Evolutionary conservation across 2,888 invertebrate species (phyloP).

Genomic region (Platerodrilus igneus): DNA sequence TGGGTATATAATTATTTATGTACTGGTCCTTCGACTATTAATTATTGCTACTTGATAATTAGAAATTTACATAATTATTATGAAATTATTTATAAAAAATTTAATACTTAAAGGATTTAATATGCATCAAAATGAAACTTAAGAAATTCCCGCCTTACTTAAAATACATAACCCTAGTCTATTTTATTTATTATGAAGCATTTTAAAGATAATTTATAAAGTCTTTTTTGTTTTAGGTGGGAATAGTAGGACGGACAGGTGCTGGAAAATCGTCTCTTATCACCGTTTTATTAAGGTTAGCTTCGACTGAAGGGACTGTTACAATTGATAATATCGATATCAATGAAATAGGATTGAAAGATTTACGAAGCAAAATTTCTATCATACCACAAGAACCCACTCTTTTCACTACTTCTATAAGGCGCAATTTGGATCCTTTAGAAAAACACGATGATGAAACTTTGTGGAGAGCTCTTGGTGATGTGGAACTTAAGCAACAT

Average conservation of each 20-base stretch:
- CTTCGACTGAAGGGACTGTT: slow-evolving; percentile 71
- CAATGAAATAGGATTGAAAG: slow-evolving; percentile 67
- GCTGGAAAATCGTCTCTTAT: slow-evolving; percentile 83
- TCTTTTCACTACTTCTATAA: slow-evolving; percentile 76
- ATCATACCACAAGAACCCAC: slow-evolving; percentile 93
- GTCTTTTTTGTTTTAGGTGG: slow-evolving; percentile 54
- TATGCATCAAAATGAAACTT: too few species aligned
- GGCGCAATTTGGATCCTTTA: slow-evolving; percentile 84
- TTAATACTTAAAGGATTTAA: too few species aligned
- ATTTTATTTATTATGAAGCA: too few species aligned
- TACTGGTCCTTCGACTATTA: too few species aligned
- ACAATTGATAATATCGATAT: slow-evolving; percentile 72
- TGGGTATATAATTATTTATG: too few species aligned
- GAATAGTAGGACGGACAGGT: slow-evolving; percentile 83
- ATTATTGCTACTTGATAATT: too few species aligned
- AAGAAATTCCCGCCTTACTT: too few species aligned
- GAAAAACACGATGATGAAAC: slow-evolving; percentile 65
- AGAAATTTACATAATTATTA: too few species aligned
- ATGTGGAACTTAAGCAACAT: slow-evolving; percentile 67
- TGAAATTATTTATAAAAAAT: too few species aligned
- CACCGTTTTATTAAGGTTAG: slow-evolving; percentile 77
- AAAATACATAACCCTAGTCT: too few species aligned
- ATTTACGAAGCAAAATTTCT: slow-evolving; percentile 74
- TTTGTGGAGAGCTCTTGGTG: slow-evolving; percentile 73
- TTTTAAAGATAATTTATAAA: too few species aligned